A percentile compares a stretch with the other conserved stretches of the same genome.
phyloP scores from a whole-genome alignment of 2,888 invertebrate genomes.

The Uloborus plumipes region DNA sequence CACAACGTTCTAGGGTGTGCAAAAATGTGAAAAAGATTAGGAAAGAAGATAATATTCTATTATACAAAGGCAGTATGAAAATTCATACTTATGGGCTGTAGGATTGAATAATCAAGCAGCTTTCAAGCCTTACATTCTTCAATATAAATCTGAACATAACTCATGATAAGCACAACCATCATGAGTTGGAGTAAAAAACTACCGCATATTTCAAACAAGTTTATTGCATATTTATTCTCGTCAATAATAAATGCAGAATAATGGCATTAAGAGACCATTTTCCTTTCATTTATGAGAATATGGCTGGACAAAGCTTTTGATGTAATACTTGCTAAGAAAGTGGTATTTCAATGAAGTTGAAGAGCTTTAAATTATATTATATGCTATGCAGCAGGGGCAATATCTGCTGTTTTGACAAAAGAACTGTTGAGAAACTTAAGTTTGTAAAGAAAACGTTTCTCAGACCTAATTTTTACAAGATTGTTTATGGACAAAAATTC shows the following conservation, averaged over 20 bases:
- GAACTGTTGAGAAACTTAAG: too few species aligned
- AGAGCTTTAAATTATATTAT: neutral
- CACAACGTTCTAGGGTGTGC: slow-evolving; percentile 32
- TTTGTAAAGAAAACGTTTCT: too few species aligned
- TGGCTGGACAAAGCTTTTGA: slow-evolving; percentile 3
- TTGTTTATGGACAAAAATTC: too few species aligned
- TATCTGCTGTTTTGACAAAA: neutral
- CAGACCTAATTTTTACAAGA: too few species aligned
- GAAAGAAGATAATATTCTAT: slow-evolving; percentile 36
- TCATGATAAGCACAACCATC: neutral
- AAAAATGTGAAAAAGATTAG: slow-evolving; percentile 32
- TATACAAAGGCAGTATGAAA: slow-evolving; percentile 56
- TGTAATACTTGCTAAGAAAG: slow-evolving; percentile 55
- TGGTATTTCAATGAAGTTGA: slow-evolving; percentile 11
- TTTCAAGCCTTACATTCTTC: neutral
- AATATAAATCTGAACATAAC: slow-evolving; percentile 12
- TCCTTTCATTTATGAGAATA: slow-evolving; percentile 1
- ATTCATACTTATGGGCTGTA: slow-evolving; percentile 56
- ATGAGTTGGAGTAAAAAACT: slow-evolving; percentile 37
- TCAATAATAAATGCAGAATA: slow-evolving; percentile 33
- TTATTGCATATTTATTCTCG: slow-evolving; percentile 54
- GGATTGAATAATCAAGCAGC: slow-evolving; percentile 36
- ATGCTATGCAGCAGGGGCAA: slow-evolving; percentile 34
- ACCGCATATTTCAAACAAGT: slow-evolving; percentile 30
- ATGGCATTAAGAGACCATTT: slow-evolving; percentile 25